Conservation (phyloP, 2,888 invertebrate genomes). For the Heliconius ethilla region DNA sequence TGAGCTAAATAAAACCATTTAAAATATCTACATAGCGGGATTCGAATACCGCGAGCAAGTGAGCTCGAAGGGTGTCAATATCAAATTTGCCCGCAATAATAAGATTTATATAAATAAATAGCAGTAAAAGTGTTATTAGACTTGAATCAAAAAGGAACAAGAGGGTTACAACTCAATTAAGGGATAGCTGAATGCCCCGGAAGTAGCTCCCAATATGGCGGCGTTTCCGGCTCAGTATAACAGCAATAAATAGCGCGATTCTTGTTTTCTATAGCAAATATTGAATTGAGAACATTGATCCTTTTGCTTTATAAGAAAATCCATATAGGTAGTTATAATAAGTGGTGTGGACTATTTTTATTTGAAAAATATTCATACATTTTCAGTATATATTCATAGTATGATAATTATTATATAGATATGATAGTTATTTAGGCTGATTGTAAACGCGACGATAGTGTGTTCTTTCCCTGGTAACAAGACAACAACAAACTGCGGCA, state of each 20-base stretch:
- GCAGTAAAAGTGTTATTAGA: conserved; percentile 7
- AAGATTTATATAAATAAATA: conserved; percentile 3
- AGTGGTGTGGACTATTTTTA: not conserved
- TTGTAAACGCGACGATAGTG: too few relatives aligned
- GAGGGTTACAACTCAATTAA: conserved; percentile 40
- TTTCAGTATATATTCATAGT: not conserved
- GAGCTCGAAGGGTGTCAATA: not conserved
- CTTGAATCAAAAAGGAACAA: conserved; percentile 32
- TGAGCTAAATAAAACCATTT: too few relatives aligned
- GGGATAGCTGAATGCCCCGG: conserved; percentile 44
- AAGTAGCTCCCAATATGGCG: conserved; percentile 45
- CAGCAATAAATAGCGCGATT: conserved; percentile 43
- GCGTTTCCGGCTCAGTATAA: conserved; percentile 44
- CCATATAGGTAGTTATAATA: too few relatives aligned
- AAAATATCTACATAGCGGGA: too few relatives aligned
- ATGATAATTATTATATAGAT: not conserved
- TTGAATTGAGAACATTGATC: not conserved
- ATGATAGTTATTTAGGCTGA: too few relatives aligned
- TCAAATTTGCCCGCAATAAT: not conserved
- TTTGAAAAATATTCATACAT: not conserved
- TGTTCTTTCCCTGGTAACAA: not conserved
- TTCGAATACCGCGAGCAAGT: not conserved
- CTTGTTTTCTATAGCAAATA: conserved; percentile 17
- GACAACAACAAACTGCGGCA: too few relatives aligned
- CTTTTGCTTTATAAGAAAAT: not conserved